Evolutionary conservation across 2,888 invertebrate species (phyloP), one percentile per base, ranked within the genome.

Genomic region (Lampropteryx suffumata): DNA sequence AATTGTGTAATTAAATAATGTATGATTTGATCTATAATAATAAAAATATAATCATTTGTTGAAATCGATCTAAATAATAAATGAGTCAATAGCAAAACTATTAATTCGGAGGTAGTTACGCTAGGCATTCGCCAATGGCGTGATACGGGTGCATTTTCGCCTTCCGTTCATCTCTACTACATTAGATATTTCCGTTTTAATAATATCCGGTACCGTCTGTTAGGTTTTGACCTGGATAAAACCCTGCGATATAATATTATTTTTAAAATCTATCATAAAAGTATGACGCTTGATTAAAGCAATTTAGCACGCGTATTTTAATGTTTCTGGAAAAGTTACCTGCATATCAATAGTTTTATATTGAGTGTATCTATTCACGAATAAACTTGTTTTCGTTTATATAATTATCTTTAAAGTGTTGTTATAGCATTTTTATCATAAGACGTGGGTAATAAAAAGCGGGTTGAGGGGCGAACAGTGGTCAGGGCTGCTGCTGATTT

Each of bases 401-500:
- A 35, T 46, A 52, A 55, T 40, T 50, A 52, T 11, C 50, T 29
- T 47, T 36, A 50, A 50, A 39, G 39, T 48, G 40, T 48, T 57
- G 39, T 59, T 50, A 35, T 52, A 54, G 35, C 36, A 50, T 54
- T 54, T 59, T 62, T 52, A 54, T 70, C 63, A 65, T 55, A 66
- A 69, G 63, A 67, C 63, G 68, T 61, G 63, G 67, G 62, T 56
- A 67, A 69, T 73, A 74, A 78, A 69, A 72, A 65, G 67, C 69
- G 76, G 75, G 85, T 82, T 81, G 85, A 84, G 73, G 84, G 85
- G 71, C 82, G 79, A 59, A 36, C 73, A 62, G 65, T 71, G 85
- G 86, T 85, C 87, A 88, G 85, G 89, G 88, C 73, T 62, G 45
- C 68, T 50, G 55, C 59, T 68, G 81, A 79, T 84, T 86, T 86